These are phyloP conservation scores for Nixonia krombeini DNA, from an alignment of 1,140 invertebrate species.

Conservation along the genomic window DNA sequence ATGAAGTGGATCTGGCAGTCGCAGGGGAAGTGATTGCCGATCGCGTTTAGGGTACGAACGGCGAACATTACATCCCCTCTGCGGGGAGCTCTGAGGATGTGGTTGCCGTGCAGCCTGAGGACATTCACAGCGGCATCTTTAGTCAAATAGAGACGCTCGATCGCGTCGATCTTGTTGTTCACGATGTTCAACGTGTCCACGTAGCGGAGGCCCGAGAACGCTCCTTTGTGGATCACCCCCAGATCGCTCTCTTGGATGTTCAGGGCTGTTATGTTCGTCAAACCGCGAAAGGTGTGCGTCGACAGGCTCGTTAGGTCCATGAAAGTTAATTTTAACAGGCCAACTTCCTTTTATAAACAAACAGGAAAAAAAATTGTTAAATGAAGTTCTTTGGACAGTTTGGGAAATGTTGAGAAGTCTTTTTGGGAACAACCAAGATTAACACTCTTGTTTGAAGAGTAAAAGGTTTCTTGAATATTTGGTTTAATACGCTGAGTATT, in stretches of 20 bases:
- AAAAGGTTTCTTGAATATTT: too few relatives aligned
- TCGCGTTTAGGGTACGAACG: constrained; percentile 78
- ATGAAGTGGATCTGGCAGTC: constrained; percentile 85
- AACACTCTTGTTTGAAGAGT: too few relatives aligned
- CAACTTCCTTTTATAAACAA: constrained; percentile 75
- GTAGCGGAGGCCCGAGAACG: constrained; percentile 79
- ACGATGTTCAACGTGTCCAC: constrained; percentile 81
- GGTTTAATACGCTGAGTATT: too few relatives aligned
- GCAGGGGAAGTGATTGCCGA: constrained; percentile 86
- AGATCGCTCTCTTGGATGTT: constrained; percentile 86
- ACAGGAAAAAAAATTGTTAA: too few relatives aligned
- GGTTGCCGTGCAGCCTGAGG: constrained; percentile 83
- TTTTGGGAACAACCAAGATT: too few relatives aligned
- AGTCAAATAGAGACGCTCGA: constrained; percentile 80
- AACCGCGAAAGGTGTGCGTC: constrained; percentile 81
- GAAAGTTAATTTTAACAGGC: constrained; percentile 82
- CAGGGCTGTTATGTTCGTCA: constrained; percentile 80
- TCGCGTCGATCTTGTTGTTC: constrained; percentile 87
- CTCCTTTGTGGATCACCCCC: constrained; percentile 79
- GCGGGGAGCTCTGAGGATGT: constrained; percentile 81
- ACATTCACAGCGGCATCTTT: constrained; percentile 78
- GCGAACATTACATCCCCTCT: constrained; percentile 77
- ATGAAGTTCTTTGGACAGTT: too few relatives aligned
- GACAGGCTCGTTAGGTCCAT: constrained; percentile 83
- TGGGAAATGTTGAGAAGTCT: too few relatives aligned